Conservation (phyloP, 2,888 invertebrate genomes). For the Argyresthia goedartella region DNA sequence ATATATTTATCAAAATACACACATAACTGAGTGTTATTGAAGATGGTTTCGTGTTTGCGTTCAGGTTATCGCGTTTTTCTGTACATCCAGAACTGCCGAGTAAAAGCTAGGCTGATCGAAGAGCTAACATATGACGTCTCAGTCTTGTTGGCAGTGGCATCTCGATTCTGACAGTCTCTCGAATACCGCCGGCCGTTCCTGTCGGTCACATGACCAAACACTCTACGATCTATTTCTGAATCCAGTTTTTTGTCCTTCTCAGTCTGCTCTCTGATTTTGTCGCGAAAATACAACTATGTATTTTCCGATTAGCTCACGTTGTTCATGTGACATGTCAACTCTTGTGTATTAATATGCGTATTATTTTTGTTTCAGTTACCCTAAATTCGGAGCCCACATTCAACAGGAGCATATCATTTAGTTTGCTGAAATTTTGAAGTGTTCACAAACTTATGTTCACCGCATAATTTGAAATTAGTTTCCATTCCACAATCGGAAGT, state of each 20-base stretch:
- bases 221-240: constrained; percentile 47
- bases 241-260: constrained; percentile 48
- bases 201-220: constrained; percentile 48
- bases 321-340: background rate
- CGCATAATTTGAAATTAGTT: constrained; percentile 50
- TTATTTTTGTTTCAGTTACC: constrained; percentile 60
- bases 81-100: constrained; percentile 23
- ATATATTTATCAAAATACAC: constrained; percentile 20
- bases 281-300: constrained; percentile 20
- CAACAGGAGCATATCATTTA: constrained; percentile 53
- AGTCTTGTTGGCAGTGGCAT: constrained; percentile 36
- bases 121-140: constrained; percentile 41
- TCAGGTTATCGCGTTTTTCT: constrained; percentile 40
- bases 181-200: constrained; percentile 30
- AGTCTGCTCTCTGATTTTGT: constrained; percentile 16
- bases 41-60: constrained; percentile 39
- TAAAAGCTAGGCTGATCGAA: constrained; percentile 11
- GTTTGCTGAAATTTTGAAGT: constrained; percentile 27
- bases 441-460: constrained; percentile 49
- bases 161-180: constrained; percentile 31
- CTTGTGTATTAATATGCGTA: constrained; percentile 9
- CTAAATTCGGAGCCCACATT: constrained; percentile 44
- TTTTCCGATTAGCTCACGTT: background rate
- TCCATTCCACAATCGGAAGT: constrained; percentile 57
- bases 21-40: constrained; percentile 25